Conservation (phyloP, 1,140 invertebrate species). For the Periplaneta americana region DNA sequence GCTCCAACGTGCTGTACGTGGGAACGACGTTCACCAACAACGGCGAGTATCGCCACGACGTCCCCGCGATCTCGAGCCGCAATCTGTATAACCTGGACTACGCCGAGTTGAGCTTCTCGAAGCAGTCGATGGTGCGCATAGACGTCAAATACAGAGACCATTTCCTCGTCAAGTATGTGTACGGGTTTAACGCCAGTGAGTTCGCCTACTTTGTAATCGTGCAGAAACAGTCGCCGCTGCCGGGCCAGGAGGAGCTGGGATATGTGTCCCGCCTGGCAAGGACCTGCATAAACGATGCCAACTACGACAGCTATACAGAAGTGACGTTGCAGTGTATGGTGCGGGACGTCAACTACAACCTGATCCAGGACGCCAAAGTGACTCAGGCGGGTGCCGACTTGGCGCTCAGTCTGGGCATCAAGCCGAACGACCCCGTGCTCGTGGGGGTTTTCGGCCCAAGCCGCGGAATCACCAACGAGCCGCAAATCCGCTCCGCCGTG, state of each 20-base stretch:
- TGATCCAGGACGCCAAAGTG: slow-evolving; percentile 87
- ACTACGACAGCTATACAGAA: slow-evolving; percentile 94
- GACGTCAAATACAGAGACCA: slow-evolving; percentile 93
- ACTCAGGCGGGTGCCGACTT: slow-evolving; percentile 73
- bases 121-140: slow-evolving; percentile 82
- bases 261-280: slow-evolving; percentile 86
- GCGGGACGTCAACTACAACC: slow-evolving; percentile 69
- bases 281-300: slow-evolving; percentile 89
- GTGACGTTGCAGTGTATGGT: slow-evolving; percentile 82
- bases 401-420: slow-evolving; percentile 71
- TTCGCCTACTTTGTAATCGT: slow-evolving; percentile 95
- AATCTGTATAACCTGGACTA: slow-evolving; percentile 71
- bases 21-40: slow-evolving; percentile 91
- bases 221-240: slow-evolving; percentile 85
- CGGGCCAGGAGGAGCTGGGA: slow-evolving; percentile 80
- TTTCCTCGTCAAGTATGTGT: slow-evolving; percentile 90
- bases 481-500: slow-evolving; percentile 70
- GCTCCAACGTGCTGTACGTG: slow-evolving; percentile 83
- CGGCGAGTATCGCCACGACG: slow-evolving; percentile 88
- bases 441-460: slow-evolving; percentile 75
- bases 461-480: slow-evolving; percentile 73
- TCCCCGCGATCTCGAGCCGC: slow-evolving; percentile 86
- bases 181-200: slow-evolving; percentile 90
- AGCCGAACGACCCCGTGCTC: slow-evolving; percentile 68
- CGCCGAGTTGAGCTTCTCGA: slow-evolving; percentile 78